Conservation (phyloP, 2,888 invertebrate species). For the Cecidostiba fungosa region DNA sequence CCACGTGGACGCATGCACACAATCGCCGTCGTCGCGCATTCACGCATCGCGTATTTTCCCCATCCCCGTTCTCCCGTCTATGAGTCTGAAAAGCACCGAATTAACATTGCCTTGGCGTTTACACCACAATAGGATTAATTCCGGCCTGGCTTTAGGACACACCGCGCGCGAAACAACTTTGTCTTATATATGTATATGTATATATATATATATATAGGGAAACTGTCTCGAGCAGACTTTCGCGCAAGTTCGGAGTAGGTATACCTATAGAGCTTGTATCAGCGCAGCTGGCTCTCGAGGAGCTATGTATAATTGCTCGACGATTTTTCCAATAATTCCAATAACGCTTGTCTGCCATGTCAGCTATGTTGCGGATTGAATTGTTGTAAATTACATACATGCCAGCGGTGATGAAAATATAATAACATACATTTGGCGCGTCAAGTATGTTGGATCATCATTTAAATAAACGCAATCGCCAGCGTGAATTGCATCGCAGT, state of each 20-base stretch:
- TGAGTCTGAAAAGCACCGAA: constrained; percentile 57
- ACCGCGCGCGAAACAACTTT: constrained; percentile 68
- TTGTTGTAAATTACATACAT: too few species aligned
- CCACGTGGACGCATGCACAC: constrained; percentile 45
- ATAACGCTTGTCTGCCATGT: too few species aligned
- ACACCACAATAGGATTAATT: constrained; percentile 72
- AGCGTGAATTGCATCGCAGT: background rate
- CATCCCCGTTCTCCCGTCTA: background rate
- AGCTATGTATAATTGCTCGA: too few species aligned
- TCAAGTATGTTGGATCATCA: too few species aligned
- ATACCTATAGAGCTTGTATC: background rate
- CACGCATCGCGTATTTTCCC: constrained; percentile 32
- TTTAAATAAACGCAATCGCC: too few species aligned
- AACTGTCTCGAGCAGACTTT: constrained; percentile 60
- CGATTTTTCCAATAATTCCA: too few species aligned
- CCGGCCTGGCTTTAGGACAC: constrained; percentile 64
- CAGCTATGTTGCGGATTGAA: too few species aligned
- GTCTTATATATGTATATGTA: background rate
- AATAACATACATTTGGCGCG: too few species aligned
- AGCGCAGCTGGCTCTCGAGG: too few species aligned
- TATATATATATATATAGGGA: background rate
- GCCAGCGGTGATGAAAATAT: too few species aligned
- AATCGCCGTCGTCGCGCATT: constrained; percentile 24
- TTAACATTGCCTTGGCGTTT: constrained; percentile 67
- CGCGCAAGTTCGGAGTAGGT: background rate